Base-by-base conservation (phyloP, 2,113 vertebrate genomes). In the Petrocephalus microphthalmus region DNA sequence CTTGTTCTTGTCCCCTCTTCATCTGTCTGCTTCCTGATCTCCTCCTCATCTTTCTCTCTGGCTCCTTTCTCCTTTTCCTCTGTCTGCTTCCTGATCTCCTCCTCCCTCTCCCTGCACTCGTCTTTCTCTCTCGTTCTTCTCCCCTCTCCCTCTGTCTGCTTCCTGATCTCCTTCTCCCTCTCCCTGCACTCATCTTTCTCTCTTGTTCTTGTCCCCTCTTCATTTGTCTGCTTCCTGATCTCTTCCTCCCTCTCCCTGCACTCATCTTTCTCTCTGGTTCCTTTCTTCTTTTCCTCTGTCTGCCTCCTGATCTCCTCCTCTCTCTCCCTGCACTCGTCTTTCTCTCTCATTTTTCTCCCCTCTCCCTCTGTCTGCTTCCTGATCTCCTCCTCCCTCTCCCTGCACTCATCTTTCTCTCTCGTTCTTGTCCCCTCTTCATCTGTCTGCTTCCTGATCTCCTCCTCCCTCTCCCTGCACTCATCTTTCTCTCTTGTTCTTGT, bases 101-200 rank as follows among this genome's bases (percentile, higher is more conserved):
- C 84, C 37, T 89, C 89, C 33, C 57, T 47, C 85, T 87, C 86
- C n/a, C 0, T 42, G 33, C 53, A 8, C 2, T 90, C 82, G 51
- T 78, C 45, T 57, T 81, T 57, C 87, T 87, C 89, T 84, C 85
- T 84, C 67, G 19, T 82, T 89, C 85, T 84, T 89, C 87, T 49
- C 82, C 64, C 90, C 15, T 86, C 82, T 89, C 29, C 83, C n/a
- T 51, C 90, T 90, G 83, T 86, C 91, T 85, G 19, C 87, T 33
- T 29, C 11, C 5, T 0, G 7, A 29, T 25, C 22, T 25, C n/a
- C 22, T 84, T 47, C 22, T 84, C 82, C 20, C 1, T 17, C 15
- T 25, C 3, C 45, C 6, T 29, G 2, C 20, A 17, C 47, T 51
- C 0, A 0, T 45, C 88, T 37, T 8, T 22, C 47, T 42, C 47